Evolutionary conservation across 2,113 vertebrate genomes (phyloP).

Genomic region (Dicaeum eximium): DNA sequence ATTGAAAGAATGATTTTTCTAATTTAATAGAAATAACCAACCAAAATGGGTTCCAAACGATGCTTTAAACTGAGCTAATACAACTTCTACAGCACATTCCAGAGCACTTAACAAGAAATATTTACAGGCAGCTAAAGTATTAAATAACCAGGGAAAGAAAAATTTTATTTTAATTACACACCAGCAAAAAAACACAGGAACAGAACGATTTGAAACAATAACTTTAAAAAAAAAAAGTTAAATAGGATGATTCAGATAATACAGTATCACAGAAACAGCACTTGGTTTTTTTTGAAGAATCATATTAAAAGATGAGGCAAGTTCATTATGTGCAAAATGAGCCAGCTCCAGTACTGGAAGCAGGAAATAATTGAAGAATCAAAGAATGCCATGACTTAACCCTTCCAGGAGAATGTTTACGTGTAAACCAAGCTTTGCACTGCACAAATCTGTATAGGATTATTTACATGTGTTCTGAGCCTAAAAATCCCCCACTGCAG

Average conservation of each 20-base stretch:
- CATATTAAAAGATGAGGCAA: conserved; percentile 60
- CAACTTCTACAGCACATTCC: conserved; percentile 80
- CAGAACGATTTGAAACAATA: conserved; percentile 70
- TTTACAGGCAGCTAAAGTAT: conserved; percentile 78
- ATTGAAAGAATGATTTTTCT: conserved; percentile 69
- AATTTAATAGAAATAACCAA: conserved; percentile 83
- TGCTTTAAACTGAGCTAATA: conserved; percentile 73
- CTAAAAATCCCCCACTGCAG: conserved; percentile 24
- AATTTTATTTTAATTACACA: conserved; percentile 68
- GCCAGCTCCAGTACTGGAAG: conserved; percentile 53
- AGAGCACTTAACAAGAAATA: conserved; percentile 79
- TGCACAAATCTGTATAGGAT: conserved; percentile 50
- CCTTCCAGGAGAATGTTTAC: conserved; percentile 45
- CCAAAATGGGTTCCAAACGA: conserved; percentile 77
- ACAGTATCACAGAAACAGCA: conserved; percentile 81
- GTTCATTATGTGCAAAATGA: conserved; percentile 74
- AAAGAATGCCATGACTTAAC: conserved; percentile 60
- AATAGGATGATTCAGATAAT: conserved; percentile 74
- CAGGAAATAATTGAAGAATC: conserved; percentile 36
- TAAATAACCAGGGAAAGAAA: conserved; percentile 78
- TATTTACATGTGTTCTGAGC: conserved; percentile 60
- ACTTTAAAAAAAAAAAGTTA: conserved; percentile 59
- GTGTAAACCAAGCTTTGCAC: conserved; percentile 55
- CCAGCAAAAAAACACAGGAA: conserved; percentile 76
- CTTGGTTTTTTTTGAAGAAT: conserved; percentile 52